Evolutionary conservation across 1,140 invertebrate genomes (phyloP).

Genomic region (Saccostrea glomerata): DNA sequence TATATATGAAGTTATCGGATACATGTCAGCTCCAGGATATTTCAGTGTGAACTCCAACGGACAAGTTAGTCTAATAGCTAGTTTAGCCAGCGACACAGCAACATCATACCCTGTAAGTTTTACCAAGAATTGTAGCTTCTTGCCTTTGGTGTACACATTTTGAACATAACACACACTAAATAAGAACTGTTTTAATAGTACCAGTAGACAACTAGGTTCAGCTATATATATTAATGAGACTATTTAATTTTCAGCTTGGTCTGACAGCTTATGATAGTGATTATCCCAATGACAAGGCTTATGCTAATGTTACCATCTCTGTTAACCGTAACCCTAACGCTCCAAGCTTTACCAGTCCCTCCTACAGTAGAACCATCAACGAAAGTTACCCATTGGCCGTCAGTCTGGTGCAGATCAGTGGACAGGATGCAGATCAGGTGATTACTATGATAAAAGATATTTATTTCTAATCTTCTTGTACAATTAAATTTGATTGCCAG

Average conservation of each 20-base stretch:
- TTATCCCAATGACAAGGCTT: conserved; percentile 89
- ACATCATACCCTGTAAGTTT: conserved; percentile 61
- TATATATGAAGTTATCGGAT: conserved; percentile 61
- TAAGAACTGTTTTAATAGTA: background rate
- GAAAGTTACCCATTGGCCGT: conserved; percentile 68
- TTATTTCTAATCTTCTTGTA: background rate
- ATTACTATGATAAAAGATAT: background rate
- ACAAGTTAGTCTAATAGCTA: conserved; percentile 51
- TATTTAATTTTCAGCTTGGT: conserved; percentile 84
- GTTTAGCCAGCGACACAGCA: conserved; percentile 53
- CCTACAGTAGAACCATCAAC: conserved; percentile 62
- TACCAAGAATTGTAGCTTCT: too few relatives aligned
- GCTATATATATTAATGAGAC: too few relatives aligned
- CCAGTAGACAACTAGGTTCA: too few relatives aligned
- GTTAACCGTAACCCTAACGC: conserved; percentile 88
- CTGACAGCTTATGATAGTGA: conserved; percentile 92
- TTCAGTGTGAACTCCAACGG: conserved; percentile 62
- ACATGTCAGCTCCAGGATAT: conserved; percentile 66
- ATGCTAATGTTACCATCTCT: conserved; percentile 89
- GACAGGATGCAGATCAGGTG: conserved; percentile 81
- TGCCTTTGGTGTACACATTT: too few relatives aligned
- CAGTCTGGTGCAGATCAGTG: conserved; percentile 63
- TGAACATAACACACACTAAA: background rate
- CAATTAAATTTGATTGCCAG: background rate
- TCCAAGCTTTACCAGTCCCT: conserved; percentile 68